Evolutionary conservation across 2,888 invertebrate genomes (phyloP).

Genomic region (Strigamia maritima): DNA sequence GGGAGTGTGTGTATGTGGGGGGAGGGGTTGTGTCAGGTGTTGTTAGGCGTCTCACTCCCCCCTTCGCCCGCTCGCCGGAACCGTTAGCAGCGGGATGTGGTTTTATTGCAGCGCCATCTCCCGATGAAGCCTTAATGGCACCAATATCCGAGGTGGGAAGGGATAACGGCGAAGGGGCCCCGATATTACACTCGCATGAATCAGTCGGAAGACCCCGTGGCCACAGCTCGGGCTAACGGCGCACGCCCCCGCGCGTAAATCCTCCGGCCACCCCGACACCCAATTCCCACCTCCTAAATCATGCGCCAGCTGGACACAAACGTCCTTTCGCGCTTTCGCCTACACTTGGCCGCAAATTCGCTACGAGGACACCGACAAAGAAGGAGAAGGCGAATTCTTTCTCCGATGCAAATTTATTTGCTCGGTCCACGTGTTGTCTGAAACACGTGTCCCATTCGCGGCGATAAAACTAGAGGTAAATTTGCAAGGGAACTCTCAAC

Average conservation of each 20-base stretch:
- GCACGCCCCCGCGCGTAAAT: slow-evolving; percentile 26
- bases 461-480: too few species aligned
- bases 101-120: slow-evolving; percentile 26
- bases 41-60: background rate
- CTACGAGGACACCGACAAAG: background rate
- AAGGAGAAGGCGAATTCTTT: background rate
- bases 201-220: slow-evolving; percentile 34
- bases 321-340: background rate
- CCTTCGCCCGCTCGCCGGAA: background rate
- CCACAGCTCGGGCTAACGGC: slow-evolving; percentile 37
- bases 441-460: background rate
- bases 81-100: slow-evolving; percentile 19
- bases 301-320: slow-evolving; percentile 35
- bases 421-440: background rate
- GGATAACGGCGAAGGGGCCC: background rate
- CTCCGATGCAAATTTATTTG: background rate
- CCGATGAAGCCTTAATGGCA: slow-evolving; percentile 36
- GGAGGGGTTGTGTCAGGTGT: background rate
- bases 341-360: background rate
- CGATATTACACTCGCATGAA: slow-evolving; percentile 35
- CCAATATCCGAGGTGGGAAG: slow-evolving; percentile 36
- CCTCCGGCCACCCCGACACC: slow-evolving; percentile 14
- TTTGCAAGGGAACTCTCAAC: background rate
- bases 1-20: background rate
- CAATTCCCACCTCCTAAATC: slow-evolving; percentile 37